Evolutionary conservation across 2,888 invertebrate genomes (phyloP).

Genomic region (Callosobruchus maculatus): DNA sequence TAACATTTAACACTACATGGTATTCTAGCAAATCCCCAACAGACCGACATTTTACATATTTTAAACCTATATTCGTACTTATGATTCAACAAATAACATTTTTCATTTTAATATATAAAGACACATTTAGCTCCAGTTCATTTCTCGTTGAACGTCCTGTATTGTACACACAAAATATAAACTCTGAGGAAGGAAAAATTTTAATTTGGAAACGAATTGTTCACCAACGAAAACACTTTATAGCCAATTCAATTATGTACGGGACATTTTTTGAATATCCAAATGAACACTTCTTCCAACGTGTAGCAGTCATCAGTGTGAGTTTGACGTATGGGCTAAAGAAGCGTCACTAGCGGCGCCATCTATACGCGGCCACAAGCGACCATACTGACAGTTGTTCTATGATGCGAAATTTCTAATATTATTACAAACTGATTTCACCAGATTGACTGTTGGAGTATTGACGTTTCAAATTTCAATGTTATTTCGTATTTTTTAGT

Average conservation of each 20-base stretch:
- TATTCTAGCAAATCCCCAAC: neutral
- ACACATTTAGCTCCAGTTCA: neutral
- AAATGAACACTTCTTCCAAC: neutral
- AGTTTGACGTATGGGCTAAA: too few species aligned
- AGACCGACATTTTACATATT: neutral
- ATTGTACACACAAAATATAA: neutral
- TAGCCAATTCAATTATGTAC: neutral
- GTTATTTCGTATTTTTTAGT: too few species aligned
- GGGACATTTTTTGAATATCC: neutral
- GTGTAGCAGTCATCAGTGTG: neutral
- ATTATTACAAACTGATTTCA: too few species aligned
- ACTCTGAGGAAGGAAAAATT: neutral
- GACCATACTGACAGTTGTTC: too few species aligned
- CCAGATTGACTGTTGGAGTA: too few species aligned
- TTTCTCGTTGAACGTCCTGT: neutral
- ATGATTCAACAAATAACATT: neutral
- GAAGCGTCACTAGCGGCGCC: too few species aligned
- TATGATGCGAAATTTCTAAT: too few species aligned
- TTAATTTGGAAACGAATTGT: neutral
- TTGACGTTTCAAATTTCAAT: too few species aligned
- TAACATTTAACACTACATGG: too few species aligned
- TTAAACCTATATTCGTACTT: neutral
- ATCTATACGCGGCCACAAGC: too few species aligned
- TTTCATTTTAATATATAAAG: neutral
- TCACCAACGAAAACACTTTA: neutral